These are phyloP conservation scores for Spondyliosoma cantharus DNA, from an alignment of 2,797 vertebrate genomes.

Conservation along the genomic window DNA sequence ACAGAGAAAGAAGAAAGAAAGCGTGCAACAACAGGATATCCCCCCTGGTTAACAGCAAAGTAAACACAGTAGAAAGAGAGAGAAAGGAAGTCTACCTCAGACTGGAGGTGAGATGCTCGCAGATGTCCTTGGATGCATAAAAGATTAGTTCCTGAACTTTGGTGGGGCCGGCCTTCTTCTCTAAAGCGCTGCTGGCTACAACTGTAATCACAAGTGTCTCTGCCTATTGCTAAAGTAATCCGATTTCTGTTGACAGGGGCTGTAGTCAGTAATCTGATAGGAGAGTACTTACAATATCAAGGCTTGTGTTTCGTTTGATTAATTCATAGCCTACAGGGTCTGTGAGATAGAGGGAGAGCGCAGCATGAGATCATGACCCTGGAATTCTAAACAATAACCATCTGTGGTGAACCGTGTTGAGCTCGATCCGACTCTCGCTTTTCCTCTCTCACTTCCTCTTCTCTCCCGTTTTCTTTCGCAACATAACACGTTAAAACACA, in stretches of 20 bases:
- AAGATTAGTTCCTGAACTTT: constrained; percentile 68
- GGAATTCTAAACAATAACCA: constrained; percentile 97
- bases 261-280: constrained; percentile 76
- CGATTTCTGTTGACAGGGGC: constrained; percentile 70
- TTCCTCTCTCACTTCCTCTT: constrained; percentile 68
- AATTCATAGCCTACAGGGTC: constrained; percentile 82
- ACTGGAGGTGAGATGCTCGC: constrained; percentile 66
- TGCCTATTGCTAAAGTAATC: constrained; percentile 74
- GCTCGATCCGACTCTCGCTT: constrained; percentile 62
- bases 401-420: constrained; percentile 90
- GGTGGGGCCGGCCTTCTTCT: constrained; percentile 46
- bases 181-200: constrained; percentile 61
- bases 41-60: constrained; percentile 72
- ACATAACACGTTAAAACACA: constrained; percentile 61
- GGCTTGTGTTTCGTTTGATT: constrained; percentile 82
- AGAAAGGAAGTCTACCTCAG: constrained; percentile 75
- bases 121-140: constrained; percentile 70
- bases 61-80: constrained; percentile 74
- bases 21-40: constrained; percentile 75
- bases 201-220: constrained; percentile 75
- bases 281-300: constrained; percentile 79
- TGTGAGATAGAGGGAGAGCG: constrained; percentile 82
- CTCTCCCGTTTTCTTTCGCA: constrained; percentile 22
- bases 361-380: constrained; percentile 91
- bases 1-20: constrained; percentile 69